Evolutionary conservation across 2,888 invertebrate genomes (phyloP), one percentile per base, ranked within the genome.

Genomic region (Sturmia bella): DNA sequence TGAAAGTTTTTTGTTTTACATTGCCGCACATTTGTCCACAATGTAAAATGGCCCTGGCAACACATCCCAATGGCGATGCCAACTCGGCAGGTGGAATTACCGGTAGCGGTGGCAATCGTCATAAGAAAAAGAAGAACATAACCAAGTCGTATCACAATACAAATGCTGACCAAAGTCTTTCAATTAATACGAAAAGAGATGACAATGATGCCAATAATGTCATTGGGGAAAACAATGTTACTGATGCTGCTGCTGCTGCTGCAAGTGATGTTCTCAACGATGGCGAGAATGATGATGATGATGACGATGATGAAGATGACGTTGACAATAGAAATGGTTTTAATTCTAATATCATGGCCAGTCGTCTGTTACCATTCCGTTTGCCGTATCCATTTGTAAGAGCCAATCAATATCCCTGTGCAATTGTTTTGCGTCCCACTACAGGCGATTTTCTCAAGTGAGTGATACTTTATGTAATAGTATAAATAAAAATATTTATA

Each of bases 311-410:
- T 21, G 41, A 61, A 17, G 57, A 63, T 21, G 73, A 69, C 11
- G 64, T 61, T n/a, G 76, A 80, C 12, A 77, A 70, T 72, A 56
- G 41, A 59, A 61, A 57, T 69, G 39, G 52, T 50, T 78, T 63
- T 56, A 50, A 57, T 59, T 80, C 80, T 57, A 72, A 61, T 54
- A 72, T 73, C 11, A 80, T 76, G 72, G 61, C 61, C 50, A 68
- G 76, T 63, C 83, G 83, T 63, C 59, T 96, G 75, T 92, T 96
- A 87, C 96, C 96, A 76, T 96, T 96, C 91, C 93, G 95, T 89
- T 92, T 98, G 88, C 97, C 97, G 83, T 96, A 95, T 92, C 98
- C 98, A 56, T 97, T 97, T 90, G 93, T 94, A 69, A 93, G 95
- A 90, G 97, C 97, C 68, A 93, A 93, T 69, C 95, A 96, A 88